Base-by-base conservation (phyloP, 2,888 invertebrate genomes). In the Drosophila ustulata region DNA sequence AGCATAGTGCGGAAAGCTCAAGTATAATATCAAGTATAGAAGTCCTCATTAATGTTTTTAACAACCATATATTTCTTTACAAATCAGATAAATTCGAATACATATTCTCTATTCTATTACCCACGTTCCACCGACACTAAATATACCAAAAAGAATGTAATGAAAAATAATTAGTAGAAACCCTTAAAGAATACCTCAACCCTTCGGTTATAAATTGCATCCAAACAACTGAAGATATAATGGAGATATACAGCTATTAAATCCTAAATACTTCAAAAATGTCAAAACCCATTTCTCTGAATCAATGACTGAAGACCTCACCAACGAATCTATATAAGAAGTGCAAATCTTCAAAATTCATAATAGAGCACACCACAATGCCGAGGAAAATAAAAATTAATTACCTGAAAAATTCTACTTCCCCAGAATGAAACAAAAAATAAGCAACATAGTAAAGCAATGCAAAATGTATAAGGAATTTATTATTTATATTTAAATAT, bases 51-150 rank as follows among this genome's bases (percentile, higher is more conserved):
- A 78, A 72, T n/a, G 69, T 66, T 18, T 77, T 68, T 23, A 76
- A 51, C 64, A 79, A 75, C 43, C 71, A 70, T 58, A 66, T 76
- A 23, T 58, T 67, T 5, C 18, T 65, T 56, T 6, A 57, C 28
- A 62, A 58, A 45, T 23, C 55, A 32, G 45, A 34, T 11, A 56
- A 32, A 13, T n/a, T 34, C 9, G 32, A 37, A 28, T 66, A 66
- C 8, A 30, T 34, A 8, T 62, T 62, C 13, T 41, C 26, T 2
- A 61, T 66, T 13, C 67, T 52, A 26, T 67, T 63, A n/a, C 43
- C 49, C 23, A 58, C 49, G 11, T 53, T 59, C 9, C 57, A 66
- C 5, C 32, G 57, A 45, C 50, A 58, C 3, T 41, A 13, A n/a
- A 8, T 51, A 26, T 51, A 51, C 7, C 37, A 28, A 43, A 23